Base-by-base conservation (phyloP, 92 coral and sea anemone species). In the Bergia sp. region DNA sequence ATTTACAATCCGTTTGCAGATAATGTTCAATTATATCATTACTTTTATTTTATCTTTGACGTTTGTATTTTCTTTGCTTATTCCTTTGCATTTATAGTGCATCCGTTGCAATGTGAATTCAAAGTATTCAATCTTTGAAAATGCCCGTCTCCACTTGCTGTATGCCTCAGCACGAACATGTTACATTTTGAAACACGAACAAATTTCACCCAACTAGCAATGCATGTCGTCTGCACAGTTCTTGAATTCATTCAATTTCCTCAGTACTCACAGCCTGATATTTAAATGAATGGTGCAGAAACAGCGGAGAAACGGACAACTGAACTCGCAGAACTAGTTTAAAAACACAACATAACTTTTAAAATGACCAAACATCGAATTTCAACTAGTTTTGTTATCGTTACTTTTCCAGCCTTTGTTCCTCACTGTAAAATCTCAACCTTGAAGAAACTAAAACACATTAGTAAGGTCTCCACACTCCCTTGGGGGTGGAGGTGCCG, bases 391-490 rank as follows among this genome's bases (percentile, higher is more conserved):
- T 37, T 36, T 38, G 69, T 43, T 41, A 2, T 43, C 74, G 44
- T 65, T 47, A 84, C 10, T 36, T 72, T 72, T 83, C 65, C 78
- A 84, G 87, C 44, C 29, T 29, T 47, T 29, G 43, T 9, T 6
- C 45, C 40, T 67, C 77, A 82, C 76, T 23, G 16, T 53, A 66
- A 71, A 43, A n/a, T 36, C 58, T 43, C 77, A 36, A 16, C 76
- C 58, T 36, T 1, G 23, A 29, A 40, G 4, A 65, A 71, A n/a
- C 20, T 41, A 58, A 81, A 38, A 73, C 76, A 45, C 42, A 69
- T 79, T 71, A 95, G 72, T 95, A 95, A 8, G 98, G 98, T 81
- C 98, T 93, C 98, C 98, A 95, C 8, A 95, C 98, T 74, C 96
- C 96, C 45, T 94, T 94, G 9, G 98, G 95, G 4, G 95, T 90